Conservation (phyloP, 2,888 invertebrate genomes). For the Nycteola revayana region DNA sequence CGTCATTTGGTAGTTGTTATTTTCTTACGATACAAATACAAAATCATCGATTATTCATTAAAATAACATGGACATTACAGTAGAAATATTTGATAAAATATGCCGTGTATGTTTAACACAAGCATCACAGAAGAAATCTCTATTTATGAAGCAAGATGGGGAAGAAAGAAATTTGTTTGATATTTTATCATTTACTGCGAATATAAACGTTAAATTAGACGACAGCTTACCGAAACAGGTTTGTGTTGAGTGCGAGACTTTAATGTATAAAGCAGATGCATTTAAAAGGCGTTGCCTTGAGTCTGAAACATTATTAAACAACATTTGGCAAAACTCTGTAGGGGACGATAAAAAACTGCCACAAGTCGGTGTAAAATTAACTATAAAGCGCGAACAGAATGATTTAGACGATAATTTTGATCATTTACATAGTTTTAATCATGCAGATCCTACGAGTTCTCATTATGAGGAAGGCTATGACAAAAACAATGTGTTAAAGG, state of each 20-base stretch:
- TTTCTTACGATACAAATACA: constrained; percentile 5
- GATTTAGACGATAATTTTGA: background rate
- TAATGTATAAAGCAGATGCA: constrained; percentile 51
- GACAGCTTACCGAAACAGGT: constrained; percentile 61
- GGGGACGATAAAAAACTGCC: background rate
- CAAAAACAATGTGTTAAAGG: background rate
- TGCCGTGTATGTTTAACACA: constrained; percentile 60
- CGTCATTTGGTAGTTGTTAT: background rate
- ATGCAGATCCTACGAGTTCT: background rate
- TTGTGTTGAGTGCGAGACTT: constrained; percentile 55
- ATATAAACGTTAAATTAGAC: constrained; percentile 47
- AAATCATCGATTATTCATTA: background rate
- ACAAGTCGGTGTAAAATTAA: constrained; percentile 7
- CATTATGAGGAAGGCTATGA: background rate
- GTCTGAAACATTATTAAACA: constrained; percentile 51
- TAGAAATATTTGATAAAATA: constrained; percentile 40
- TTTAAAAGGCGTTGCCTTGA: constrained; percentile 62
- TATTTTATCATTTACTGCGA: constrained; percentile 49
- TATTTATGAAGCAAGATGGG: constrained; percentile 45
- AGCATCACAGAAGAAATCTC: constrained; percentile 45
- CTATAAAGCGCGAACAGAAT: constrained; percentile 22
- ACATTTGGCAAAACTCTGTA: constrained; percentile 23
- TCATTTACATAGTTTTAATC: background rate
- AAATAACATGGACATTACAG: constrained; percentile 36
- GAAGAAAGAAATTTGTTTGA: constrained; percentile 48